Percentiles rank a stretch among this genome's conserved stretches.
Conservation (phyloP, 2,113 vertebrate genomes). For the Philantomba maxwellii region DNA sequence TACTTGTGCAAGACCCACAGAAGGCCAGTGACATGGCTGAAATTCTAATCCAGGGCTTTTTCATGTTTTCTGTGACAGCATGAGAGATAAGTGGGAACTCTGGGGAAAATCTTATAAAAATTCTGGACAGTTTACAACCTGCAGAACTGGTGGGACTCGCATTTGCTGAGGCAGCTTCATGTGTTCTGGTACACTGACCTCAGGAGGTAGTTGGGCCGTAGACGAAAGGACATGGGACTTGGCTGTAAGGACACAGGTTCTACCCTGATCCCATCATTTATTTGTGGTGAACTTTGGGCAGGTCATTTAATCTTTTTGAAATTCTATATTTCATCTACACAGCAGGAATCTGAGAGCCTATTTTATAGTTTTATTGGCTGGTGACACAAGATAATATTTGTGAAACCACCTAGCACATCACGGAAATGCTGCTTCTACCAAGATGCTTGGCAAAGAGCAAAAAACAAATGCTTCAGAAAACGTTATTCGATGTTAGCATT, state of each 20-base stretch:
- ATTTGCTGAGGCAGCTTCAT: not conserved
- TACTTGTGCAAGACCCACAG: not conserved
- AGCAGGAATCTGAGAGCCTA: slow-evolving; percentile 11
- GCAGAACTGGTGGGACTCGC: not conserved
- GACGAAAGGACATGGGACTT: not conserved
- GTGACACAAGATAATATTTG: slow-evolving; percentile 52
- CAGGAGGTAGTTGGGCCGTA: not conserved
- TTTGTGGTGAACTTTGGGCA: not conserved
- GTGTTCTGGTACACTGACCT: not conserved
- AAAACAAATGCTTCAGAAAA: slow-evolving; percentile 25
- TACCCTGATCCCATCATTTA: not conserved
- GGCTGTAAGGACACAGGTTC: not conserved
- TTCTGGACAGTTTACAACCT: not conserved
- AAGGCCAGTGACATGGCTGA: not conserved
- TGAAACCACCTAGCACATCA: not conserved
- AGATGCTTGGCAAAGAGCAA: slow-evolving; percentile 39
- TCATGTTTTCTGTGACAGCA: not conserved
- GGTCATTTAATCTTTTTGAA: slow-evolving; percentile 48
- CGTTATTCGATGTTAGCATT: not conserved
- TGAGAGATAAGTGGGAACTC: not conserved
- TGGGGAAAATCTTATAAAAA: not conserved
- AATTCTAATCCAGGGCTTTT: not conserved
- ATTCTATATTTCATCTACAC: slow-evolving; percentile 34
- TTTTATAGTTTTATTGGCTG: slow-evolving; percentile 47
- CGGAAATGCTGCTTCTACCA: not conserved